A percentile compares a stretch with the other conserved stretches of the same genome.
phyloP scores from a whole-genome alignment of 2,113 vertebrate genomes.

The Quiscalus mexicanus region DNA sequence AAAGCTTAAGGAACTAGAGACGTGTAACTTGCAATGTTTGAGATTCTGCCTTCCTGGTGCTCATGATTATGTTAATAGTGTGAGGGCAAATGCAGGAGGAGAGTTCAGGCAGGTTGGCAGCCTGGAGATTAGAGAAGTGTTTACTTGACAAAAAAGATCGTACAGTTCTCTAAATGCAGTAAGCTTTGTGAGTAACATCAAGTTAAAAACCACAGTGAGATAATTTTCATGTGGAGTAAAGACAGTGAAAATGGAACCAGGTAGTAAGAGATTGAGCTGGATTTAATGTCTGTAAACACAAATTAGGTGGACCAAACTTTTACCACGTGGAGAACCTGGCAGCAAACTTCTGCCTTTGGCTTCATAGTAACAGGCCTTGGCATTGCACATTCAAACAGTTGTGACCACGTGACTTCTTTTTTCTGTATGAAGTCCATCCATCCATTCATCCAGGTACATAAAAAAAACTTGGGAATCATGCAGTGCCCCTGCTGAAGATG shows the following conservation, averaged over 20 bases:
- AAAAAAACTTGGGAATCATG: background rate
- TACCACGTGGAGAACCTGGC: background rate
- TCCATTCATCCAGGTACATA: background rate
- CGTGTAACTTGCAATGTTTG: background rate
- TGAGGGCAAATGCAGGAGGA: background rate
- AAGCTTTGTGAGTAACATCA: background rate
- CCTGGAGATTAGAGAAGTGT: background rate
- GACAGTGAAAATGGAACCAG: background rate
- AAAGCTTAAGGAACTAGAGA: conserved; percentile 58
- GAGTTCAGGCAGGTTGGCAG: background rate
- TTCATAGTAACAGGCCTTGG: background rate
- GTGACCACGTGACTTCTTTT: background rate
- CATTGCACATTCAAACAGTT: accelerated
- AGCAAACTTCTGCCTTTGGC: background rate
- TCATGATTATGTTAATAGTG: conserved; percentile 41
- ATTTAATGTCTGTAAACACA: background rate
- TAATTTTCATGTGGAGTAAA: background rate
- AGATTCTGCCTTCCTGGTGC: background rate
- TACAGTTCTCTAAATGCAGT: background rate
- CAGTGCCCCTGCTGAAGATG: background rate
- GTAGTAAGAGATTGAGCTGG: background rate
- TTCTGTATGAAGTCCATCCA: background rate
- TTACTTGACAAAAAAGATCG: background rate
- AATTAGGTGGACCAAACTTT: background rate
- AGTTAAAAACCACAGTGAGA: background rate